Base-by-base conservation (phyloP, 2,797 vertebrate species). In the Chelonia mydas region DNA sequence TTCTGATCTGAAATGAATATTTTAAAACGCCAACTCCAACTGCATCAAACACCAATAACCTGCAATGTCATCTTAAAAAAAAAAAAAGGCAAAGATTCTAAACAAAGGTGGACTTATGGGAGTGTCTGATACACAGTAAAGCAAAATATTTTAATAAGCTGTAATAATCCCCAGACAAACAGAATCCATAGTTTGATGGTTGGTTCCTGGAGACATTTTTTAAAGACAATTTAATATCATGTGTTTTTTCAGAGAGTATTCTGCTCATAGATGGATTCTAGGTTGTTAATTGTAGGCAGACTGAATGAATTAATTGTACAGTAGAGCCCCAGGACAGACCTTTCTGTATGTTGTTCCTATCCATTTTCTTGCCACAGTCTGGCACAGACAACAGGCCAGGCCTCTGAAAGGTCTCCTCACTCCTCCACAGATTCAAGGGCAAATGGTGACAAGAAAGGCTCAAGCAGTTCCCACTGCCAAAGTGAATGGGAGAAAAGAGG, bases 1-100 rank as follows among this genome's bases (percentile, higher is more conserved):
- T 97, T 98, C 97, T 96, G 95, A 97, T 96, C 95, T 76, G 96
- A 97, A 98, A 97, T 96, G 96, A 97, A 95, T 97, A 95, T 98
- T 96, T 97, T 96, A 98, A 96, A 96, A 92, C 91, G 94, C 94
- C 95, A 97, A 91, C 93, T 96, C 80, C 87, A 97, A 96, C 93
- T 76, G 91, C 94, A 95, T 97, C 97, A 96, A 95, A 94, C 65
- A 93, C 88, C 88, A 87, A 90, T 96, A 96, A 97, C 95, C 91
- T 96, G 94, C 87, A 94, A 90, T 94, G 90, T 97, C 97, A 97
- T 92, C 83, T 81, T 27, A 41, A 41, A 41, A 41, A 41, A 89
- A 88, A 96, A 83, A 88, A 41, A 33, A 89, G 68, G 57, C 80
- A 82, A 87, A 88, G 31, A n/a, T 86, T 93, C 92, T 95, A 95